Evolutionary conservation across 1,140 invertebrate genomes (phyloP), one percentile per base, ranked within the genome.

Genomic region (Calliphora vicina): DNA sequence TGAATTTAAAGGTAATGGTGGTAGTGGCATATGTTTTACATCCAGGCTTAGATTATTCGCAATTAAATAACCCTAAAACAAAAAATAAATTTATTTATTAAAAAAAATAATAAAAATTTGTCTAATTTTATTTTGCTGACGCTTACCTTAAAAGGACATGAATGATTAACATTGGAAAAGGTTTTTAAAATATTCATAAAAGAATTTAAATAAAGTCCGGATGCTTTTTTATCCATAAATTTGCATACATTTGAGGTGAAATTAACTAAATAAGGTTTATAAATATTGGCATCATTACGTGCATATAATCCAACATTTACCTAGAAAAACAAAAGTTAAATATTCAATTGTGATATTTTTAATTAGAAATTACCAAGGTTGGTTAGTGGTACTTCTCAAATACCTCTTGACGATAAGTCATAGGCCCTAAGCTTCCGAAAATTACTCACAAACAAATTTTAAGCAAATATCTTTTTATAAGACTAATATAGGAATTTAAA

Each of bases 121-220:
- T 13, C 23, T 8, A 6, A 25, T 1, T 73, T 27, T 15, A 73
- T n/a, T 15, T 27, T 8, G 23, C n/a, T 3, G 26, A 0, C 12
- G 12, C 35, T 23, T 43, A 78, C 74, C 74, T 1, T 8, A 20
- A 13, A 78, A 0, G 74, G 74, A 78, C 74, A 78, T 1, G 74
- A 43, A 43, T 78, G 74, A 45, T 78, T 78, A 10, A 78, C 35
- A 43, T 78, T 78, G 29, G 74, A 43, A 43, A 43, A 43, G 20
- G 23, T 35, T 1, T 1, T 78, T 25, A 78, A 23, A 20, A 43
- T 13, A 10, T 43, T 20, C 74, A 78, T 78, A 5, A 78, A 43
- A 20, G 42, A 9, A 23, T 78, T 78, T 12, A 78, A n/a, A 43
- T 78, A 78, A 23, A 43, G 10, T 10, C 74, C 35, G 5, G 42